Evolutionary conservation across 2,888 invertebrate genomes (phyloP).

Genomic region (Mesopsocus fuscifrons): DNA sequence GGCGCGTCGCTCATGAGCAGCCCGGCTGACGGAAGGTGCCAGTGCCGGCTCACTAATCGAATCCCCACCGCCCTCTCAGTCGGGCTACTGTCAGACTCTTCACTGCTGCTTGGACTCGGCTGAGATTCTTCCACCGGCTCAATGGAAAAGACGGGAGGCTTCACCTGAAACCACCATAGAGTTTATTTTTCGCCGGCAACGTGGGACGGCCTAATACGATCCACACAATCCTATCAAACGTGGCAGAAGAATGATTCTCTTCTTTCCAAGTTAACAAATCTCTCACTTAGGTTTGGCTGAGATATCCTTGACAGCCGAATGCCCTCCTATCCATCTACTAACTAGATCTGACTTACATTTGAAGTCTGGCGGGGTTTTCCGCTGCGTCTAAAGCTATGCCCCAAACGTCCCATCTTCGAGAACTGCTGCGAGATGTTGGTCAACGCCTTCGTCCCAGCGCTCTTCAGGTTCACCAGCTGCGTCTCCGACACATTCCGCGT

Average conservation of each 20-base stretch:
- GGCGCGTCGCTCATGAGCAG: not conserved
- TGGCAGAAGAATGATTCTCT: not conserved
- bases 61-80: constrained; percentile 21
- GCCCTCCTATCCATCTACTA: not conserved
- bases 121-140: constrained; percentile 1
- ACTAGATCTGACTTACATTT: not conserved
- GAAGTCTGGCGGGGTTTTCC: too few species aligned
- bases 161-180: too few species aligned
- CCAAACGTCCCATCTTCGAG: constrained; percentile 58
- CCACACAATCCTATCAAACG: too few species aligned
- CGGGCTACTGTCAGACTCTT: constrained; percentile 1
- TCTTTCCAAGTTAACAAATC: not conserved
- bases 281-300: not conserved
- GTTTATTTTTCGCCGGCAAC: too few species aligned
- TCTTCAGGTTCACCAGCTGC: constrained; percentile 59
- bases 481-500: constrained; percentile 75
- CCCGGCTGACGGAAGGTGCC: constrained; percentile 10
- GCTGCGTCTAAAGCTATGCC: constrained; percentile 37
- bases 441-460: constrained; percentile 66
- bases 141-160: constrained; percentile 2
- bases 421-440: constrained; percentile 75
- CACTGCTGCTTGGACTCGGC: not conserved
- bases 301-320: not conserved
- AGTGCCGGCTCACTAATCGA: constrained; percentile 18
- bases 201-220: too few species aligned